Conservation (phyloP, 2,113 vertebrate species). For the Tringa solitaria region DNA sequence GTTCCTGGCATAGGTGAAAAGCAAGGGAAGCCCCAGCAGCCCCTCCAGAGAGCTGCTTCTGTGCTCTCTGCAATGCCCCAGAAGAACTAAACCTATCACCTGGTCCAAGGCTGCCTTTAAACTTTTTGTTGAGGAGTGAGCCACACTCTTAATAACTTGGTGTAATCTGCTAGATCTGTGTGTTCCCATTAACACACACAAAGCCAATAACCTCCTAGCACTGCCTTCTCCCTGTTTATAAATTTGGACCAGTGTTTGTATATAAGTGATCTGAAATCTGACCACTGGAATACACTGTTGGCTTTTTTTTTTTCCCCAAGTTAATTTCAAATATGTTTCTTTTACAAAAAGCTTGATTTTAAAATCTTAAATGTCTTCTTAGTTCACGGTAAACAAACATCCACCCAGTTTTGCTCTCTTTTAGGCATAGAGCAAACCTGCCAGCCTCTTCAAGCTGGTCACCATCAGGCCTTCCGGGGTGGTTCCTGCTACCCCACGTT, state of each 20-base stretch:
- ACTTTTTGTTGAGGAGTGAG: not conserved
- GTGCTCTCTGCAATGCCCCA: not conserved
- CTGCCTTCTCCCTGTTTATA: not conserved
- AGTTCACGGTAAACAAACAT: not conserved
- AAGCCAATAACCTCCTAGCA: not conserved
- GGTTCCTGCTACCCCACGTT: not conserved
- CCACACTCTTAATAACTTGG: rapidly evolving
- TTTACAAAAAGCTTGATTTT: not conserved
- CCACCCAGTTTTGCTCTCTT: not conserved
- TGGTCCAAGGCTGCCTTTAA: not conserved
- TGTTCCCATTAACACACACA: too few species aligned
- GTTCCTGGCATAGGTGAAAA: not conserved
- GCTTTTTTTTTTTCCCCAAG: not conserved
- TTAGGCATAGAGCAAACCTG: not conserved
- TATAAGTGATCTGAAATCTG: not conserved
- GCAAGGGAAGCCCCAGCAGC: not conserved
- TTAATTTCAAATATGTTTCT: not conserved
- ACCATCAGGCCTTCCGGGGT: not conserved
- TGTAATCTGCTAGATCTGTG: not conserved
- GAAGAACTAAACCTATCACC: not conserved
- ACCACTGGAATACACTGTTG: not conserved
- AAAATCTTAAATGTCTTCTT: not conserved
- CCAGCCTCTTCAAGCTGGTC: too few species aligned
- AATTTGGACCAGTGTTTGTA: not conserved
- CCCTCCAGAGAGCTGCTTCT: not conserved